Percentiles rank a stretch among this genome's conserved stretches.
phyloP scores from a whole-genome alignment of 2,797 vertebrate species.

The Neosilurus hyrtlii region DNA sequence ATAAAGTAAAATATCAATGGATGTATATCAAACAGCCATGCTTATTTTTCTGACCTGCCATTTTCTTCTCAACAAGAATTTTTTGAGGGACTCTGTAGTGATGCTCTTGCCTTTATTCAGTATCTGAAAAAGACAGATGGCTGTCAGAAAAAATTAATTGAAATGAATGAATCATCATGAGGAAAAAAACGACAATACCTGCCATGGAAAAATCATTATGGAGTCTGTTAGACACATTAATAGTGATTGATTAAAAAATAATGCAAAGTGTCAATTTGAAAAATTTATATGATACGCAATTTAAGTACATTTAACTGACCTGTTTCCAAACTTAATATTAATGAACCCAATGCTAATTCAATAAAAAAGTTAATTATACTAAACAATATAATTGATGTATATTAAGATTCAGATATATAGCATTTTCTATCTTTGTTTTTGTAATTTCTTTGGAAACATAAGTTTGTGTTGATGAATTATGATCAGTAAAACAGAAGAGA shows the following conservation, averaged over 20 bases:
- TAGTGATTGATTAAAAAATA: not conserved
- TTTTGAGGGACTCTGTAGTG: slow-evolving; percentile 87
- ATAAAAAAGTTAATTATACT: not conserved
- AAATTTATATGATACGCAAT: not conserved
- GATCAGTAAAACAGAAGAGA: not conserved
- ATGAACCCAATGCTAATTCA: not conserved
- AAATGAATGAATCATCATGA: not conserved
- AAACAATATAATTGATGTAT: not conserved
- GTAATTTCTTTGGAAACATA: not conserved
- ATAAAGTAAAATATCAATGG: not conserved
- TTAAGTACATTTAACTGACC: not conserved
- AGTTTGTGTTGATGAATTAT: not conserved
- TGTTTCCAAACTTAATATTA: not conserved
- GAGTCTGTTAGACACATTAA: not conserved
- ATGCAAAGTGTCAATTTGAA: not conserved
- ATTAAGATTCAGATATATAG: no score
- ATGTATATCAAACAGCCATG: not conserved
- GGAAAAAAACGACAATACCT: not conserved
- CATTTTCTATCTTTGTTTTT: not conserved
- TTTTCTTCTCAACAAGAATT: slow-evolving; percentile 90
- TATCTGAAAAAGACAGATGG: slow-evolving; percentile 68
- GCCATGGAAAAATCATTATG: not conserved
- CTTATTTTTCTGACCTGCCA: slow-evolving; percentile 85
- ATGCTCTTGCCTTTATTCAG: slow-evolving; percentile 87
- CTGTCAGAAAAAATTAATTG: not conserved